Percentiles rank a stretch among this genome's conserved stretches.
phyloP scores from a whole-genome alignment of 2,888 invertebrate species.

The Amphipoea lucens region DNA sequence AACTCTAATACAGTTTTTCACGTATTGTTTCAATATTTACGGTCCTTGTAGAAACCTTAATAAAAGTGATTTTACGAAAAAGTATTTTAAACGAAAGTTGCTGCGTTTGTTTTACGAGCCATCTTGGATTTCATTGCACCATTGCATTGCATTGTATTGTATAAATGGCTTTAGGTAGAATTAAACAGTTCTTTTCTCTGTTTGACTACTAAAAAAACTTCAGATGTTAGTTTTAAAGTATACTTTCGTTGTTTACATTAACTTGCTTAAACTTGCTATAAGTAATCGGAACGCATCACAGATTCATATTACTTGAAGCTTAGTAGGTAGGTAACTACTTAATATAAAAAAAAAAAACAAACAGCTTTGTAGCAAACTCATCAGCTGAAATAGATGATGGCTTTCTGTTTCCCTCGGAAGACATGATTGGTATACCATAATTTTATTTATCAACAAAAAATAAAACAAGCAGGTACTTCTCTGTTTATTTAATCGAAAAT shows the following conservation, averaged over 20 bases:
- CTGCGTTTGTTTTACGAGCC: slow-evolving; percentile 42
- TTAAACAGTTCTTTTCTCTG: slow-evolving; percentile 17
- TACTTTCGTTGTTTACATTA: background rate
- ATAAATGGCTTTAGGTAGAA: slow-evolving; percentile 9
- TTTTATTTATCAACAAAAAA: background rate
- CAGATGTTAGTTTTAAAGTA: background rate
- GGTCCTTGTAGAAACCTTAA: slow-evolving; percentile 1
- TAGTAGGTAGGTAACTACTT: too few species aligned
- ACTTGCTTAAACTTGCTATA: background rate
- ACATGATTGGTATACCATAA: background rate
- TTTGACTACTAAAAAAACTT: slow-evolving; percentile 5
- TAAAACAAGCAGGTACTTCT: background rate
- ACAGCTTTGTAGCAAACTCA: background rate
- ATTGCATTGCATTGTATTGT: background rate
- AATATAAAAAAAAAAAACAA: background rate
- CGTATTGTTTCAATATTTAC: slow-evolving; percentile 33
- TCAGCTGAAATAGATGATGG: background rate
- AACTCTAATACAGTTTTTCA: background rate
- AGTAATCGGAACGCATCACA: background rate
- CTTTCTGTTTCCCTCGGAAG: background rate
- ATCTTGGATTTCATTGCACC: slow-evolving; percentile 42
- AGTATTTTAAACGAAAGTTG: slow-evolving; percentile 36
- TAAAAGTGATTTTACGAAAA: slow-evolving; percentile 25
- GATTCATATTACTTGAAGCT: background rate
- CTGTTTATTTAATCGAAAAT: background rate